Evolutionary conservation across 2,113 vertebrate species (phyloP).

Genomic region (Apus apus): DNA sequence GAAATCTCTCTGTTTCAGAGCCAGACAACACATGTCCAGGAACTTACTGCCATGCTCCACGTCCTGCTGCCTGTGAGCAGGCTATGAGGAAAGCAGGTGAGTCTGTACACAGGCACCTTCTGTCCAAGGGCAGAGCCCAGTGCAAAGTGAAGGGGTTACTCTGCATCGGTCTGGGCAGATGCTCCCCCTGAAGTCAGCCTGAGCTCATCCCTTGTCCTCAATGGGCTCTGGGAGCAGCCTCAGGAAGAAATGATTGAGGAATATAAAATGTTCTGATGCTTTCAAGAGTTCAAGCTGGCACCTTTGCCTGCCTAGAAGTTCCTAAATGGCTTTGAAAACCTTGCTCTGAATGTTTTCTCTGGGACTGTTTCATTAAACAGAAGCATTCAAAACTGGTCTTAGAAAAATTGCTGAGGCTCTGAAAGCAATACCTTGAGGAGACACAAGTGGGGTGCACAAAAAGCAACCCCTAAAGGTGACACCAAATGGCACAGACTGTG

Average conservation of each 20-base stretch:
- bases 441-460: fast-evolving
- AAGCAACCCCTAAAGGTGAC: fast-evolving
- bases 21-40: slow-evolving; percentile 64
- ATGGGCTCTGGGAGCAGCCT: neutral
- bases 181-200: neutral
- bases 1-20: slow-evolving; percentile 62
- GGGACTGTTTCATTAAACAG: neutral
- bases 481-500: fast-evolving
- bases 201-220: neutral
- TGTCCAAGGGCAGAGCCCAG: neutral
- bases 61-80: slow-evolving; percentile 4
- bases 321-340: neutral
- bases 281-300: slow-evolving; percentile 26
- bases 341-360: slow-evolving; percentile 40
- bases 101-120: fast-evolving
- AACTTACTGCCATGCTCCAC: slow-evolving; percentile 45
- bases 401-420: neutral
- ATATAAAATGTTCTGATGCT: neutral
- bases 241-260: neutral
- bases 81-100: neutral
- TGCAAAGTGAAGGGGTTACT: fast-evolving
- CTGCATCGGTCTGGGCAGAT: fast-evolving
- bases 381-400: neutral
- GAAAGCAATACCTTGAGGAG: neutral
- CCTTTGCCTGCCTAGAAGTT: neutral